Conservation (phyloP, 2,113 vertebrate species). For the Boulengeromyrus knoepffleri region DNA sequence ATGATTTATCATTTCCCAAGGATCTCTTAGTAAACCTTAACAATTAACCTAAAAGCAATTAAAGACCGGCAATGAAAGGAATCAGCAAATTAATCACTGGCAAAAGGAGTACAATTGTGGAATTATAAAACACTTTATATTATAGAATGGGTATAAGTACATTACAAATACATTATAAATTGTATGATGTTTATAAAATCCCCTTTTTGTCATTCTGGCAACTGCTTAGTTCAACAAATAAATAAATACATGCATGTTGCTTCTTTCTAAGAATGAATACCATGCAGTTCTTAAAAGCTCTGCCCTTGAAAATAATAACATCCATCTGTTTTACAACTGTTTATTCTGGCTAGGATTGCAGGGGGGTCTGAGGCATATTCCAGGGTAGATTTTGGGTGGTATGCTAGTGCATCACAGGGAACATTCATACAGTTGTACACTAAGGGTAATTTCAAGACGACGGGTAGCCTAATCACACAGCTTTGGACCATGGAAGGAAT, state of each 20-base stretch:
- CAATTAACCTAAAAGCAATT: slow-evolving; percentile 64
- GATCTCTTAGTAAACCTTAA: slow-evolving; percentile 55
- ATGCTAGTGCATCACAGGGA: not conserved
- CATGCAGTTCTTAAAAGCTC: not conserved
- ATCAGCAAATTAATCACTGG: slow-evolving; percentile 56
- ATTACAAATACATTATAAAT: not conserved
- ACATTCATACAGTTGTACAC: not conserved
- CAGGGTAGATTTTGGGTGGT: not conserved
- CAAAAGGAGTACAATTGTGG: slow-evolving; percentile 57
- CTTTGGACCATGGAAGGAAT: not conserved
- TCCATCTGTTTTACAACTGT: not conserved
- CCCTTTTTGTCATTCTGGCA: not conserved
- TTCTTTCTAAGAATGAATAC: not conserved
- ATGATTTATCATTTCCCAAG: slow-evolving; percentile 63
- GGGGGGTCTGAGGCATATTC: not conserved
- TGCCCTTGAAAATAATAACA: not conserved
- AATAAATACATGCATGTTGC: not conserved
- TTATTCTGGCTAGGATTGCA: not conserved
- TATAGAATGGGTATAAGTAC: not conserved
- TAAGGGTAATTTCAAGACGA: not conserved
- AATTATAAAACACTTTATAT: slow-evolving; percentile 20
- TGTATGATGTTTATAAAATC: not conserved
- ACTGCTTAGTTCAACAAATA: not conserved
- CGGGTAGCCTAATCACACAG: not conserved
- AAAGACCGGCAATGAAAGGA: slow-evolving; percentile 47